A percentile compares a stretch with the other conserved stretches of the same genome.
Conservation (phyloP, 2,113 vertebrate genomes). For the Hippocampus barbouri region DNA sequence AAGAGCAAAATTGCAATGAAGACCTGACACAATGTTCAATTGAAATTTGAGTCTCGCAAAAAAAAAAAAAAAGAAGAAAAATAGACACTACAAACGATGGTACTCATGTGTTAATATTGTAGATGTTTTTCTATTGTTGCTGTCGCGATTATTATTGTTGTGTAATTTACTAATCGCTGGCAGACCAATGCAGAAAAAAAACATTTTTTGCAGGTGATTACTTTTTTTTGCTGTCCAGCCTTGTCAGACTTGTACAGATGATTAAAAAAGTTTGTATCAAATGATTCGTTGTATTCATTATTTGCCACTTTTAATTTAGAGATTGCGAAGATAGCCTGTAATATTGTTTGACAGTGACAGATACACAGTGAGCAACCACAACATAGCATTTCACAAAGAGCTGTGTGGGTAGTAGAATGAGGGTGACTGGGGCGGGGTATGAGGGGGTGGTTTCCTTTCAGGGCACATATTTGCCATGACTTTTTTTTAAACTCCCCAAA, state of each 20-base stretch:
- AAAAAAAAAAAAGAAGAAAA: conserved; percentile 37
- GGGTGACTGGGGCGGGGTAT: too few species aligned
- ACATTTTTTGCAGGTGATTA: conserved; percentile 19
- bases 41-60: conserved; percentile 6
- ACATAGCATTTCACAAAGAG: background rate
- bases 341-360: background rate
- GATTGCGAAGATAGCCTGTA: background rate
- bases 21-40: conserved; percentile 29
- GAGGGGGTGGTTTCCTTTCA: background rate
- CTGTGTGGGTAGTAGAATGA: too few species aligned
- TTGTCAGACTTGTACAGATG: conserved; percentile 65
- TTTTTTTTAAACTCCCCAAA: background rate
- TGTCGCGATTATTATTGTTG: conserved; percentile 10
- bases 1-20: conserved; percentile 5
- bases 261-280: conserved; percentile 50
- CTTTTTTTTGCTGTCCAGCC: conserved; percentile 32
- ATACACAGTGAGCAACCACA: background rate
- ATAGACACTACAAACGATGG: conserved; percentile 43
- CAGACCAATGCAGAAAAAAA: conserved; percentile 16
- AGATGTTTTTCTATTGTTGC: conserved; percentile 52
- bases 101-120: conserved; percentile 70
- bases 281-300: background rate
- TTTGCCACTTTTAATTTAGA: background rate
- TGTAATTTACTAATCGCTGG: conserved; percentile 51
- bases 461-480: background rate